Conservation (phyloP, 2,888 invertebrate species). For the Macaria notata region DNA sequence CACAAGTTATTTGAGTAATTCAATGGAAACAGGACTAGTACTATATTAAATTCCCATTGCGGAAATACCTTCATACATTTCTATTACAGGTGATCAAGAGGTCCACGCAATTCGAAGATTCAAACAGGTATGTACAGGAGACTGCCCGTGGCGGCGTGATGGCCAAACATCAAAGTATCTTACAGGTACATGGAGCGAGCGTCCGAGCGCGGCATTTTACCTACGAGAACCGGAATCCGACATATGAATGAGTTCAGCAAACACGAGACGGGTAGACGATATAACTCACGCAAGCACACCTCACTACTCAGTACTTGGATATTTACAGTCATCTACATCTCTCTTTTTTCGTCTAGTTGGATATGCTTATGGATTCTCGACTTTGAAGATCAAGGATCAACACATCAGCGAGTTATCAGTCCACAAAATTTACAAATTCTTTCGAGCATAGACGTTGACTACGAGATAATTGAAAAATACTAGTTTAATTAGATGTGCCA, state of each 20-base stretch:
- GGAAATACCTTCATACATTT: not conserved
- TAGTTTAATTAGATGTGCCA: too few relatives aligned
- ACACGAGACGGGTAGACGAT: constrained; percentile 40
- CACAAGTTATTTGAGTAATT: constrained; percentile 14
- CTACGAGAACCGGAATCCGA: constrained; percentile 46
- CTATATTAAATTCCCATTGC: not conserved
- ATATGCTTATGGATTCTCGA: too few relatives aligned
- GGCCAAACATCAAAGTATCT: constrained; percentile 33
- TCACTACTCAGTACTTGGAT: constrained; percentile 5
- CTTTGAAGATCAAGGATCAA: too few relatives aligned
- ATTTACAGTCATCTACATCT: constrained; percentile 1
- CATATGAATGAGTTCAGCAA: constrained; percentile 45
- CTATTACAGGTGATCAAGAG: not conserved
- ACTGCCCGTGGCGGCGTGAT: constrained; percentile 9
- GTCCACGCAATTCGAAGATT: not conserved
- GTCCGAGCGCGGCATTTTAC: constrained; percentile 52
- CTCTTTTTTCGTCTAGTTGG: too few relatives aligned
- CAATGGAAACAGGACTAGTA: not conserved
- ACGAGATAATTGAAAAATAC: too few relatives aligned
- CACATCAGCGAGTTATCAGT: too few relatives aligned
- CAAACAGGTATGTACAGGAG: not conserved
- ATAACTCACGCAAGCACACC: constrained; percentile 36
- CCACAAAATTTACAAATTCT: too few relatives aligned
- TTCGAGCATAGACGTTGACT: too few relatives aligned
- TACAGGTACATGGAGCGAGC: constrained; percentile 26